These are phyloP conservation scores for Oedothorax gibbosus DNA, from an alignment of 1,140 invertebrate genomes.

Conservation along the genomic window DNA sequence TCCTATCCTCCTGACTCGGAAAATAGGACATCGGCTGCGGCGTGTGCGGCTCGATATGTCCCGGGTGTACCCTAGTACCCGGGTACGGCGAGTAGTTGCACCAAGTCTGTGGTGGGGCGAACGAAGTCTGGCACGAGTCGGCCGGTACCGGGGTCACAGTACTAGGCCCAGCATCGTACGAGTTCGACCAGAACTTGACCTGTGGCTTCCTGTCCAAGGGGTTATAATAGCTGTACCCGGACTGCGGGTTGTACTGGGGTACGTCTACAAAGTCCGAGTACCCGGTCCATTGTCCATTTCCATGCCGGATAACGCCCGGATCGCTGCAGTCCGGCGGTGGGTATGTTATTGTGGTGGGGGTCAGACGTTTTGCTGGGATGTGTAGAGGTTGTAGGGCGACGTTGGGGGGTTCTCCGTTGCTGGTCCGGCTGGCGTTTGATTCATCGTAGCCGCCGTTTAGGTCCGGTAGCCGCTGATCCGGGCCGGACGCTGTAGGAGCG, in stretches of 20 bases:
- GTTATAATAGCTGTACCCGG: constrained; percentile 80
- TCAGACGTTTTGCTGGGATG: constrained; percentile 83
- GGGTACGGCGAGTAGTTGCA: constrained; percentile 79
- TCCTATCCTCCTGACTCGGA: constrained; percentile 75
- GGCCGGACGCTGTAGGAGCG: constrained; percentile 32
- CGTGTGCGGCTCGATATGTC: constrained; percentile 66
- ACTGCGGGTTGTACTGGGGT: constrained; percentile 67
- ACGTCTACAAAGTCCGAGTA: constrained; percentile 72
- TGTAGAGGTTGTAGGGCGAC: constrained; percentile 74
- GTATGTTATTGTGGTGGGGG: constrained; percentile 70
- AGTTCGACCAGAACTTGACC: constrained; percentile 79
- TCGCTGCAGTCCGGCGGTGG: constrained; percentile 69
- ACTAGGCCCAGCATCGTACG: constrained; percentile 69
- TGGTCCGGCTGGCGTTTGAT: constrained; percentile 21
- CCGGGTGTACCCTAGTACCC: constrained; percentile 61
- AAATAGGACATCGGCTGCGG: constrained; percentile 66
- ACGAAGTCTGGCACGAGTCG: constrained; percentile 76
- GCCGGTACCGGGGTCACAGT: constrained; percentile 70
- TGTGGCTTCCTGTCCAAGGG: constrained; percentile 68
- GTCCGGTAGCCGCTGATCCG: constrained; percentile 1
- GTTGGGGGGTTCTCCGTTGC: constrained; percentile 16
- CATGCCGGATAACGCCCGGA: constrained; percentile 77
- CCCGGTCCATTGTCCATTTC: constrained; percentile 71
- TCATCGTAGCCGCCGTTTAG: constrained; percentile 55
- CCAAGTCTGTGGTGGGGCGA: constrained; percentile 76